Evolutionary conservation across 2,797 vertebrate genomes (phyloP), one percentile per base, ranked within the genome.

Genomic region (Betta splendens): DNA sequence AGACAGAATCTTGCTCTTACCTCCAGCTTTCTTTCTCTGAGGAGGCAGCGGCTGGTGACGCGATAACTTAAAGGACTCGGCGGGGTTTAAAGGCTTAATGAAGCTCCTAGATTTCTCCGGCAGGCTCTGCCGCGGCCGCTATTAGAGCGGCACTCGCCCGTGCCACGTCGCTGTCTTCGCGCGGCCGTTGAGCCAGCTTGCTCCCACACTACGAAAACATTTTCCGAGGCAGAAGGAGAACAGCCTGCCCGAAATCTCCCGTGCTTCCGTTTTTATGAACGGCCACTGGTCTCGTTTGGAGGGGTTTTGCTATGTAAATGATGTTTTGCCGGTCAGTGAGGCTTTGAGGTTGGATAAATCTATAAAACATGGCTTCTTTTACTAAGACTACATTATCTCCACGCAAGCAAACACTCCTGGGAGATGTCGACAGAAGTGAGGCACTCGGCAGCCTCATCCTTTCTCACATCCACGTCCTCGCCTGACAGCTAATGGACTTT

Each of bases 71-170:
- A 79, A 83, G 59, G 77, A 83, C 84, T 83, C 78, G 69, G 52
- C 53, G 36, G 79, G 87, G 85, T 87, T 90, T 91, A 89, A 89
- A 85, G 83, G 85, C 85, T 90, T 89, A 89, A 84, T 83, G 84
- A 86, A 85, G 85, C 81, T 72, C 79, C 69, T 63, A 44, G 76
- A 65, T 84, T 85, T 87, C 80, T 83, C 72, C 76, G 64, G 69
- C 68, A 60, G 63, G 38, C 83, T 72, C 75, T 40, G 64, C 54
- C 69, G 71, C 79, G 65, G n/a, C n/a, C n/a, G 79, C 81, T 83
- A 64, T 85, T 78, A 80, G n/a, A 80, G 74, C 57, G 58, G 61
- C 56, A 59, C 67, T 68, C 71, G 69, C 75, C 75, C 50, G 47
- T 58, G 68, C 74, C 67, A 49, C 32, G 44, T 75, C 45, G 46